Conservation (phyloP, 2,888 invertebrate genomes). For the Glomeris marginata region DNA sequence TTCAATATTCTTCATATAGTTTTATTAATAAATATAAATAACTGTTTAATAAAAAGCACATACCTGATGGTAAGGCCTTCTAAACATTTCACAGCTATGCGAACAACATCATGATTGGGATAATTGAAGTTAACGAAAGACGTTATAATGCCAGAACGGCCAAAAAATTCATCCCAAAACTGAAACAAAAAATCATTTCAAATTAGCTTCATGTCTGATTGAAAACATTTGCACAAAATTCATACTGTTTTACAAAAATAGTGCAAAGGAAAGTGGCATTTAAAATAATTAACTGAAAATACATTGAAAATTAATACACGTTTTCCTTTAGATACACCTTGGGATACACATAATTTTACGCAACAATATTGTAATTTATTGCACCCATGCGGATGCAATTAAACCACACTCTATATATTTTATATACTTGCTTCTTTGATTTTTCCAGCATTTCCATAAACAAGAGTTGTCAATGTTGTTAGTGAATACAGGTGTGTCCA, state of each 20-base stretch:
- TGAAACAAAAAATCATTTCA: neutral
- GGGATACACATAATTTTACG: too few species aligned
- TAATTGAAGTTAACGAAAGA: neutral
- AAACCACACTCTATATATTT: too few species aligned
- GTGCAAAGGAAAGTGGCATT: too few species aligned
- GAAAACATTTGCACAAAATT: neutral
- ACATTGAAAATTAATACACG: too few species aligned
- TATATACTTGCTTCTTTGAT: too few species aligned
- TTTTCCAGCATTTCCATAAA: too few species aligned
- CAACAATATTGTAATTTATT: too few species aligned
- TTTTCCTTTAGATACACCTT: too few species aligned
- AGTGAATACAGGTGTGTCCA: neutral
- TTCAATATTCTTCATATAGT: neutral
- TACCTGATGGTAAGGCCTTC: conserved; percentile 8
- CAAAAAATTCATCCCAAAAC: conserved; percentile 9
- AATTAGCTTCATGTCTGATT: too few species aligned
- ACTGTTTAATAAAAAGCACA: neutral
- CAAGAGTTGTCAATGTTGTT: too few species aligned
- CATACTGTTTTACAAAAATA: conserved; percentile 1
- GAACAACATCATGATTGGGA: neutral
- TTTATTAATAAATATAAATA: neutral
- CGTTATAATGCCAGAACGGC: neutral
- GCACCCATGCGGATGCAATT: too few species aligned
- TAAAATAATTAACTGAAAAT: too few species aligned
- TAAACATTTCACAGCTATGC: conserved; percentile 5